Conservation (phyloP, 2,888 invertebrate genomes). For the Ornithoptera priamus region DNA sequence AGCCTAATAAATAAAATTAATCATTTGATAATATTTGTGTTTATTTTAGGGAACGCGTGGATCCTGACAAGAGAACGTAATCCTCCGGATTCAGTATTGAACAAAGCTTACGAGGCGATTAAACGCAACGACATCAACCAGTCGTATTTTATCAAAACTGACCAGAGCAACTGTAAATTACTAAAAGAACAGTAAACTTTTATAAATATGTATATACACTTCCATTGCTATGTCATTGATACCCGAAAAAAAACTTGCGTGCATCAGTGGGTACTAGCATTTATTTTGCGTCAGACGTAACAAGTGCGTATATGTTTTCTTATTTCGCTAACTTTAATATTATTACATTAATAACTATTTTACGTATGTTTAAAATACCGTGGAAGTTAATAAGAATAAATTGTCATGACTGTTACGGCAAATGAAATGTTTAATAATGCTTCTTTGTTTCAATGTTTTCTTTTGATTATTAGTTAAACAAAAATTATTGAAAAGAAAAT, state of each 20-base stretch:
- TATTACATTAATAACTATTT: not conserved
- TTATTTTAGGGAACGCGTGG: slow-evolving; percentile 75
- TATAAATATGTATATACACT: not conserved
- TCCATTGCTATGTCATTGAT: slow-evolving; percentile 17
- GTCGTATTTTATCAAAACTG: slow-evolving; percentile 80
- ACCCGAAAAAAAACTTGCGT: not conserved
- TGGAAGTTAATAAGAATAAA: not conserved
- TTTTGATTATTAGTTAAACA: not conserved
- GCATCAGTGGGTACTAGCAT: slow-evolving; percentile 35
- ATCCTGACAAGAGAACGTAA: slow-evolving; percentile 82
- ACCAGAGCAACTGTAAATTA: slow-evolving; percentile 80
- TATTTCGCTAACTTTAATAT: not conserved
- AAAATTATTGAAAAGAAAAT: not conserved
- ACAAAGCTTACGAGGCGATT: slow-evolving; percentile 79
- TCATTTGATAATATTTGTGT: not conserved
- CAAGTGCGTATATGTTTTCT: not conserved
- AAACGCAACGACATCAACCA: slow-evolving; percentile 80
- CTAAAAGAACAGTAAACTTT: slow-evolving; percentile 35
- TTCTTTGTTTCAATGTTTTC: not conserved
- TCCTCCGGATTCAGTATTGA: slow-evolving; percentile 78
- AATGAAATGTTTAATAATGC: not conserved
- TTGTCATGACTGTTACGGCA: not conserved
- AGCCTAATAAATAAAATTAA: no score
- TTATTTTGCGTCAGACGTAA: slow-evolving; percentile 34
- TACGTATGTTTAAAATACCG: not conserved